Base-by-base conservation (phyloP, 2,797 vertebrate species). In the Anas georgica region DNA sequence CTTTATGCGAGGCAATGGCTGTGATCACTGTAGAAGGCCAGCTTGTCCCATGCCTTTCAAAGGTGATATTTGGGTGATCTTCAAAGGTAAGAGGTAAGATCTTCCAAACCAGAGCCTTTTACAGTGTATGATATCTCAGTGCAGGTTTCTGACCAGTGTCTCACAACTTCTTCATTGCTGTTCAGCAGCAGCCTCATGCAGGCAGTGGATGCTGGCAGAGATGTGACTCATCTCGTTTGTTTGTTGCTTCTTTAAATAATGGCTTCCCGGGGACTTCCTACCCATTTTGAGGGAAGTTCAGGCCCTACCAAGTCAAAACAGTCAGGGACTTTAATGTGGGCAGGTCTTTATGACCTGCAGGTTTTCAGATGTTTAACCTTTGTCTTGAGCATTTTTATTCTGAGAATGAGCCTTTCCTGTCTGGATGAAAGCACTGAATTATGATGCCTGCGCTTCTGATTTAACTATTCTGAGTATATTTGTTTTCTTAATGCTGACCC, bases 191-290 rank as follows among this genome's bases (percentile, higher is more conserved):
- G 37, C 59, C 17, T 89, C 21, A 1, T 76, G 37, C 74, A 82
- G 62, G 5, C 85, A 26, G 87, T 8, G 1, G 48, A 45, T 45
- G 39, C n/a, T 83, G 43, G 59, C 52, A 46, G 39, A 70, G 64
- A 62, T 72, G 75, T 86, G 48, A 55, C 55, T 88, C 50, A 77
- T 67, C 60, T 82, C 39, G 45, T 79, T 23, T 46, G 16, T 55
- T 63, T 70, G 69, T 87, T 88, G 25, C 25, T 82, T 94, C 91
- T 91, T 67, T 25, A 89, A 93, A 17, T 18, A 50, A 12, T 67
- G 12, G 68, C 41, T 94, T 96, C 78, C 88, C 56, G 17, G 74
- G 50, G 33, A 64, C 16, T 95, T 94, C 83, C 78, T 82, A 20
- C 81, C 17, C 35, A 1, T 86, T 86, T 56, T 43, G 35, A 74